Conservation (phyloP, 2,888 invertebrate genomes). For the Bunonema sp. region DNA sequence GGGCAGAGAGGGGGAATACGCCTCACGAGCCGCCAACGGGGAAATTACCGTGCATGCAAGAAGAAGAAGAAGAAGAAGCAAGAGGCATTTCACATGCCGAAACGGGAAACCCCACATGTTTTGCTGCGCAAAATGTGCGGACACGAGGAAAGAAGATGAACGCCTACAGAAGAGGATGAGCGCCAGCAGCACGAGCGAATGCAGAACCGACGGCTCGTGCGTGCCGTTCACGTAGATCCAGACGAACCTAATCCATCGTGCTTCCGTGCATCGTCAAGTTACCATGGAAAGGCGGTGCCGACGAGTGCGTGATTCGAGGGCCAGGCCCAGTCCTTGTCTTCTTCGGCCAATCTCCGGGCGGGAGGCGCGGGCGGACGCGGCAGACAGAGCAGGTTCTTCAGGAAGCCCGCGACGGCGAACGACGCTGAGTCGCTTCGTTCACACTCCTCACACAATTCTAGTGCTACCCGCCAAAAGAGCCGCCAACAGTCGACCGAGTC, state of each 20-base stretch:
- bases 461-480: slow-evolving; percentile 10
- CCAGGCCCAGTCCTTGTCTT: slow-evolving; percentile 14
- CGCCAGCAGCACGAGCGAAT: slow-evolving; percentile 9
- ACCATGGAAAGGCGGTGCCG: slow-evolving; percentile 14
- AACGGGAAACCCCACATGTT: too few species aligned
- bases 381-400: slow-evolving; percentile 10
- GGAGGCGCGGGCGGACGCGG: slow-evolving; percentile 15
- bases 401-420: slow-evolving; percentile 10
- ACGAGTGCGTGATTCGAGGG: slow-evolving; percentile 14
- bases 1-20: too few species aligned
- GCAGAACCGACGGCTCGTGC: slow-evolving; percentile 9
- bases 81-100: neutral
- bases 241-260: too few species aligned
- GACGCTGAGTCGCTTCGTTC: too few species aligned
- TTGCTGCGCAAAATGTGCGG: too few species aligned
- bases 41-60: too few species aligned
- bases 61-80: neutral
- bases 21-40: too few species aligned
- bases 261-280: too few species aligned
- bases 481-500: slow-evolving; percentile 11
- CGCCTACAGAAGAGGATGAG: slow-evolving; percentile 10
- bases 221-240: slow-evolving; percentile 13
- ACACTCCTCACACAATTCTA: too few species aligned
- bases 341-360: slow-evolving; percentile 9
- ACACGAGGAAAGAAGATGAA: neutral